Percentiles rank a stretch among this genome's conserved stretches.
Conservation (phyloP, 2,113 vertebrate genomes). For the Myiopsitta monachus region DNA sequence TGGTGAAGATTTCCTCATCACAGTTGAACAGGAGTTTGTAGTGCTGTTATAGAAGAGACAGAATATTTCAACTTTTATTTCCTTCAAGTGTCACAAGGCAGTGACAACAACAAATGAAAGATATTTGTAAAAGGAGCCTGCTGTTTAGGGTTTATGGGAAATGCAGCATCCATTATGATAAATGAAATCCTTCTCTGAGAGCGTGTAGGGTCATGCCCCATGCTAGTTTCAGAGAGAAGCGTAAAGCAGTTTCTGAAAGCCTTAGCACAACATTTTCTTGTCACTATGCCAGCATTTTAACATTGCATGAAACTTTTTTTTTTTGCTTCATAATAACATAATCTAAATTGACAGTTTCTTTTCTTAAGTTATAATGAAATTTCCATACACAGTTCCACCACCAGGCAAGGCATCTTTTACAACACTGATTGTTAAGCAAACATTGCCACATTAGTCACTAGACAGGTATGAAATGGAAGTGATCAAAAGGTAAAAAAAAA, state of each 20-base stretch:
- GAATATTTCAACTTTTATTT: background rate
- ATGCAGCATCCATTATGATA: background rate
- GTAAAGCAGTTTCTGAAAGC: background rate
- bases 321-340: background rate
- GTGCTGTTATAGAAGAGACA: background rate
- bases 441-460: background rate
- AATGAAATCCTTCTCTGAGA: background rate
- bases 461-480: background rate
- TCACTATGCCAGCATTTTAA: background rate
- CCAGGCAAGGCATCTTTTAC: background rate
- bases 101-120: background rate
- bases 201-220: accelerated
- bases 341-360: background rate
- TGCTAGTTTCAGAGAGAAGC: background rate
- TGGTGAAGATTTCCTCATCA: background rate
- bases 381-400: background rate
- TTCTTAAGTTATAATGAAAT: background rate
- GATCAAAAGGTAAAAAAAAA: background rate
- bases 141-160: background rate
- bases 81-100: background rate
- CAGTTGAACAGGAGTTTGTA: background rate
- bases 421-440: background rate
- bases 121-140: background rate
- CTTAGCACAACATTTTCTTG: background rate
- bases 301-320: background rate